phyloP scores from a whole-genome alignment of 30 jellyfish, hydroid and myxozoan genomes.

The Hydractinia symbiolongicarpus region DNA sequence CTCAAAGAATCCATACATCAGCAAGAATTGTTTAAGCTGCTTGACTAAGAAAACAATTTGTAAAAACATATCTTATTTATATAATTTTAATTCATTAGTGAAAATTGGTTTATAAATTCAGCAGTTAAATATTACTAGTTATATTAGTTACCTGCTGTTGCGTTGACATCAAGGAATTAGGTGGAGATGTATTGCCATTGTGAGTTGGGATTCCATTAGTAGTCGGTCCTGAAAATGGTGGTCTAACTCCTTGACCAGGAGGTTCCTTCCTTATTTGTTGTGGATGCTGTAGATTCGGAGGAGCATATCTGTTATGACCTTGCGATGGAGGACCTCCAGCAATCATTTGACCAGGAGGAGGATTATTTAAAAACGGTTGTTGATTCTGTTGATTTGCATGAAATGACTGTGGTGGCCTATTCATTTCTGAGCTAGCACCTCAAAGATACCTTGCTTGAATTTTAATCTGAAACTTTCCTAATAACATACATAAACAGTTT shows the following conservation, averaged over 20 bases:
- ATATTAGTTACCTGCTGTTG: not conserved
- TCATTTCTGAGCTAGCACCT: not conserved
- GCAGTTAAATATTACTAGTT: not conserved
- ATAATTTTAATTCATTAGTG: not conserved
- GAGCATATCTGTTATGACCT: not conserved
- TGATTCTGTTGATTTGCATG: not conserved
- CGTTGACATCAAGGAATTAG: not conserved
- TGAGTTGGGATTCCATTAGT: constrained; percentile 12
- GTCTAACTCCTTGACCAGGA: constrained; percentile 10
- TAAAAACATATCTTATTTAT: not conserved
- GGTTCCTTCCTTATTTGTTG: not conserved
- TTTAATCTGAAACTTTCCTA: not conserved
- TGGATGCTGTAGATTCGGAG: not conserved
- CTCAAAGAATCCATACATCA: no score
- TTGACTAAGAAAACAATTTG: no score
- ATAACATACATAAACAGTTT: no score
- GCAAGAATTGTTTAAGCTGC: no score
- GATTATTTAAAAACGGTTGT: not conserved
- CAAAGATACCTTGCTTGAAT: not conserved
- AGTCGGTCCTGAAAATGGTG: not conserved
- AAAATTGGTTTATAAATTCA: not conserved
- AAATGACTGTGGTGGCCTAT: constrained; percentile 23
- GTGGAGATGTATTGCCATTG: constrained; percentile 18
- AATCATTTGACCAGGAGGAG: constrained; percentile 7
- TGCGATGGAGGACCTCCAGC: constrained; percentile 3